phyloP scores from a whole-genome alignment of 2,888 invertebrate genomes.

The Ophion costatus region DNA sequence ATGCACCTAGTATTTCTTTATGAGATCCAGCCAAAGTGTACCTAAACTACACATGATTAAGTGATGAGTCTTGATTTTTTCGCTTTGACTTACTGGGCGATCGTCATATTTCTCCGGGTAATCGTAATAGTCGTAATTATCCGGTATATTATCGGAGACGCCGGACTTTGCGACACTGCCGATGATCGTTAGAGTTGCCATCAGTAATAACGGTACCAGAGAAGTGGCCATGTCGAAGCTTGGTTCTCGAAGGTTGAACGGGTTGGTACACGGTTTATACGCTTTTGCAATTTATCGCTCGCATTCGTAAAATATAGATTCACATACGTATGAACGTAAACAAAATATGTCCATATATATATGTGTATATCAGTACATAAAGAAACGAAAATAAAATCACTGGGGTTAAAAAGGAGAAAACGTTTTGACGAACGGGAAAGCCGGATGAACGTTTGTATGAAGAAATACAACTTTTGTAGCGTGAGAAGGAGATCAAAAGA shows the following conservation, averaged over 20 bases:
- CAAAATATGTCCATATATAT: neutral
- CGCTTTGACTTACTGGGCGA: conserved; percentile 67
- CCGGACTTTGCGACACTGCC: conserved; percentile 62
- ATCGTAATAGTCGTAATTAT: conserved; percentile 69
- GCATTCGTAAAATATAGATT: neutral
- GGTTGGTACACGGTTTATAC: neutral
- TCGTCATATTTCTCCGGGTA: conserved; percentile 66
- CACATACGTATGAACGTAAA: no score
- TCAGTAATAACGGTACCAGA: conserved; percentile 61
- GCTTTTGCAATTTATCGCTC: conserved; percentile 11
- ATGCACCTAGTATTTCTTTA: neutral
- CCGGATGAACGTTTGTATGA: neutral
- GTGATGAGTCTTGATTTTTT: neutral
- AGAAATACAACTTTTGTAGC: neutral
- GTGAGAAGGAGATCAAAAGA: neutral
- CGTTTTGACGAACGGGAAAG: neutral
- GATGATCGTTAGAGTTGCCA: conserved; percentile 60
- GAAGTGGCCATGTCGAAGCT: conserved; percentile 62
- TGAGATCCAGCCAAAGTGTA: neutral
- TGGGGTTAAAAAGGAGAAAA: neutral
- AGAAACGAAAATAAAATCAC: neutral
- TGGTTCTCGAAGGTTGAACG: neutral
- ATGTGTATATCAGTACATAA: neutral
- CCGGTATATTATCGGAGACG: conserved; percentile 60
- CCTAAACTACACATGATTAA: neutral